These are phyloP conservation scores for Andinoacara biseriatus DNA, from an alignment of 2,113 vertebrate genomes.

Conservation along the genomic window DNA sequence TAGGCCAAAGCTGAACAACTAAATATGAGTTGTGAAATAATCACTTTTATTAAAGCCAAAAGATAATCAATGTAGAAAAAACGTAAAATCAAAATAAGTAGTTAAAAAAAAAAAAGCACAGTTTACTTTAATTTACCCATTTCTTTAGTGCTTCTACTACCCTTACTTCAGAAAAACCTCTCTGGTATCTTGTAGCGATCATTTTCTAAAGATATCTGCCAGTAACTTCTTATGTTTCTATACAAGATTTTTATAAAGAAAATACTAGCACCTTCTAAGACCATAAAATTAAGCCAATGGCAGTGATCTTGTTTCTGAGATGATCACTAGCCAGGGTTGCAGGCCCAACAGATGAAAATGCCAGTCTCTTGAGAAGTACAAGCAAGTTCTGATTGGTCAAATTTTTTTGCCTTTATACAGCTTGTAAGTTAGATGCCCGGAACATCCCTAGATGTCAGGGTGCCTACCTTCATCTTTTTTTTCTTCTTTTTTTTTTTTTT, in stretches of 20 bases:
- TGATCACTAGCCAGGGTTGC: too few species aligned
- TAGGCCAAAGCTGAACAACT: background rate
- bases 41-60: background rate
- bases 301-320: background rate
- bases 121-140: too few species aligned
- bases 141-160: background rate
- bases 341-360: too few species aligned
- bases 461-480: too few species aligned
- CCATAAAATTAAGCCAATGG: background rate
- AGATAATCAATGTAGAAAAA: background rate
- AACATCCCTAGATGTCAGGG: too few species aligned
- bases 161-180: background rate
- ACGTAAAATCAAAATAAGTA: background rate
- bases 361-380: too few species aligned
- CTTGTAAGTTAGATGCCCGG: too few species aligned
- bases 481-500: too few species aligned
- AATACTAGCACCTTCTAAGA: background rate
- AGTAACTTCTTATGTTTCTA: background rate
- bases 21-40: background rate
- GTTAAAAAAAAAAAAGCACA: background rate
- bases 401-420: too few species aligned
- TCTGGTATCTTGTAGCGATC: too few species aligned
- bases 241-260: rapidly evolving
- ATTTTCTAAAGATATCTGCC: background rate
- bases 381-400: too few species aligned